Percentiles rank a stretch among this genome's conserved stretches.
These are phyloP conservation scores for Psittacula derbiana DNA, from an alignment of 2,797 vertebrate species.

Conservation along the genomic window DNA sequence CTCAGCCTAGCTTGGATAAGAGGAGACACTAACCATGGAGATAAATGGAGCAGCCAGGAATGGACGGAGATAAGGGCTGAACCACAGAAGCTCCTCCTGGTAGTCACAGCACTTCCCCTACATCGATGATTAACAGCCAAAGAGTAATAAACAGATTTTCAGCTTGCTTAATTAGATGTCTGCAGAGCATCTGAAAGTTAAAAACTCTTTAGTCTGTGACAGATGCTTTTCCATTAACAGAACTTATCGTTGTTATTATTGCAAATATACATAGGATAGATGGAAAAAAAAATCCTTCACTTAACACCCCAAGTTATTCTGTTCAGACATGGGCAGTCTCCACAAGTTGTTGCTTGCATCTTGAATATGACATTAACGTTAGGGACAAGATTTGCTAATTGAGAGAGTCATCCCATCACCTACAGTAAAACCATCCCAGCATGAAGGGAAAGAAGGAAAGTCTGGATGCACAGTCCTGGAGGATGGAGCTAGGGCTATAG, in stretches of 20 bases:
- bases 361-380: neutral
- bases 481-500: neutral
- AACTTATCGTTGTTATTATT: neutral
- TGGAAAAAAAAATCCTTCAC: neutral
- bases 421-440: neutral
- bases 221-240: neutral
- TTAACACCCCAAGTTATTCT: neutral
- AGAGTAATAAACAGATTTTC: slow-evolving; percentile 7
- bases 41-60: neutral
- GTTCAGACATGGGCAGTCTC: neutral
- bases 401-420: neutral
- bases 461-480: neutral
- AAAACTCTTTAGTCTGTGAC: neutral
- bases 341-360: neutral
- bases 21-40: neutral
- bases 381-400: neutral
- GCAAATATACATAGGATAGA: neutral
- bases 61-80: neutral
- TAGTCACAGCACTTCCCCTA: neutral
- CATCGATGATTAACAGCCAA: neutral
- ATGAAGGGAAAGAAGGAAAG: neutral
- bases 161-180: neutral
- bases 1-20: neutral
- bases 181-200: neutral
- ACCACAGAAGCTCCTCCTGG: neutral